Base-by-base conservation (phyloP, 2,113 vertebrate species). In the Gorilla gorilla region DNA sequence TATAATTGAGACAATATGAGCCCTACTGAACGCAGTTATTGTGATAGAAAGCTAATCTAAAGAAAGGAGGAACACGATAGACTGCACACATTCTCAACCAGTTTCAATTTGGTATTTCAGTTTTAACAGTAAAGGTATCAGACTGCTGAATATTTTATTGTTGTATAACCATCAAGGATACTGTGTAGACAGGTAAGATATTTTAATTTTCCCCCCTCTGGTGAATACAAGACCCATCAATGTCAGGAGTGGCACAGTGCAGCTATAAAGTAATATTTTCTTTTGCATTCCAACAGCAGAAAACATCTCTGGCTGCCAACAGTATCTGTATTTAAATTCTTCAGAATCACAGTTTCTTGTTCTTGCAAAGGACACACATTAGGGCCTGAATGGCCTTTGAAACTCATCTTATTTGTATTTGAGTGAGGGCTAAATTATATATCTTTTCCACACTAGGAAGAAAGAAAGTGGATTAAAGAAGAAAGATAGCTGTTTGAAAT, bases 401-500 rank as follows among this genome's bases (percentile, higher is more conserved):
- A 97, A 96, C 90, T 72, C 82, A 92, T 80, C 80, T 96, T 59
- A 6, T 95, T 50, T 97, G 94, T 75, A 97, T 96, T 66, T 32
- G 10, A 98, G 85, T 82, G 73, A 98, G 92, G 70, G 89, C 55
- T 95, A 97, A 96, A 92, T 75, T 97, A 95, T 75, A 83, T 83
- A 95, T 98, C 66, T 94, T 85, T 86, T 85, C 8, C 38, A 90
- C 1, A 61, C 82, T 43, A 94, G 5, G 90, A 98, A 95, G 59
- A 98, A 96, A 35, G 50, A 96, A 96, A 48, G 59, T 32, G 2
- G 94, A 97, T 92, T 76, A 97, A 80, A 94, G 89, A 95, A 96
- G 72, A 97, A 97, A 98, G 97, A 97, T 55, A 48, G 96, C 78
- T 95, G 52, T 97, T 98, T 97, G 84, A 98, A 98, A 98, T 84